Conservation (phyloP, 2,888 invertebrate species). For the Noctua fimbriata region DNA sequence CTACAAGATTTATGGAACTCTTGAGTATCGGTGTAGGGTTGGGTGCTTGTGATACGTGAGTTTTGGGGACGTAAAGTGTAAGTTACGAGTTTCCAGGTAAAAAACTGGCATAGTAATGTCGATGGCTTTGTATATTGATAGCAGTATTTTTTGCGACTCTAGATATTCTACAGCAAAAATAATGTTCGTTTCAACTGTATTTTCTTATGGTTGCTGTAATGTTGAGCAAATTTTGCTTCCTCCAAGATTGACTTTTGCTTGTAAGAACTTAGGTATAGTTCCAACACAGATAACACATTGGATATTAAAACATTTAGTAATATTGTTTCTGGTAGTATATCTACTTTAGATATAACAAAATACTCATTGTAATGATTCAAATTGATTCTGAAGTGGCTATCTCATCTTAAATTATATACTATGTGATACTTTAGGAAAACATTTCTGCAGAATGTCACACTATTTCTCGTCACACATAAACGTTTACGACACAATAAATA, state of each 20-base stretch:
- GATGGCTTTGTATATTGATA: background rate
- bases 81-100: background rate
- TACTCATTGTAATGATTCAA: background rate
- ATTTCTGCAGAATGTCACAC: background rate
- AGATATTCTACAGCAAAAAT: background rate
- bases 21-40: slow-evolving; percentile 46
- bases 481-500: slow-evolving; percentile 45
- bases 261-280: background rate
- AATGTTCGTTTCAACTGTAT: background rate
- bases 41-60: background rate
- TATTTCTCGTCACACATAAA: slow-evolving; percentile 44
- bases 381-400: background rate
- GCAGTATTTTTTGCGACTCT: background rate
- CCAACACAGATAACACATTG: background rate
- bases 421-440: background rate
- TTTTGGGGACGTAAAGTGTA: background rate
- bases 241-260: background rate
- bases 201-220: background rate
- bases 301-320: background rate
- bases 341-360: background rate
- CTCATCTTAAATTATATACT: background rate
- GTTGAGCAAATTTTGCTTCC: background rate
- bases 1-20: slow-evolving; percentile 57
- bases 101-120: background rate
- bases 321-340: background rate